Percentiles rank a stretch among this genome's conserved stretches.
Conservation (phyloP, 1,140 invertebrate species). For the Samia ricini region DNA sequence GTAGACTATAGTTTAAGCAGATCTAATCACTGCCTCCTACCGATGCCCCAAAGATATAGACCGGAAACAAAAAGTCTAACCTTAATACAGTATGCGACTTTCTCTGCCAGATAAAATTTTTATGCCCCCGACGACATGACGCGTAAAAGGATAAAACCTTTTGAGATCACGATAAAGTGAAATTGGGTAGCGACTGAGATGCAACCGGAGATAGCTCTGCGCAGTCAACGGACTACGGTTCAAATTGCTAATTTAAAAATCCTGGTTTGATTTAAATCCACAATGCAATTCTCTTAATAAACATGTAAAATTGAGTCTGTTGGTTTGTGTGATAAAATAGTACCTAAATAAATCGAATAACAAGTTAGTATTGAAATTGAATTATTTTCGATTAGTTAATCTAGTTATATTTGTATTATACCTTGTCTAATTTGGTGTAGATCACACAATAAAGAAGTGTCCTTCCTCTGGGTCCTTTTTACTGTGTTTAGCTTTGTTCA, state of each 20-base stretch:
- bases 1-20: slow-evolving; percentile 30
- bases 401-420: too few species aligned
- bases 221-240: background rate
- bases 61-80: slow-evolving; percentile 34
- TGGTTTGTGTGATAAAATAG: too few species aligned
- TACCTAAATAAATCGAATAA: too few species aligned
- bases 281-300: too few species aligned
- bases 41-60: slow-evolving; percentile 34
- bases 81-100: slow-evolving; percentile 35
- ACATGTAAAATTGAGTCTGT: too few species aligned
- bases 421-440: too few species aligned
- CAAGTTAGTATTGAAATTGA: too few species aligned
- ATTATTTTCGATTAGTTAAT: too few species aligned
- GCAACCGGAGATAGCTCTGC: slow-evolving; percentile 11
- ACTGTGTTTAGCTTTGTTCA: too few species aligned
- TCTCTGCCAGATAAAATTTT: slow-evolving; percentile 51
- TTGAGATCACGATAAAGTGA: slow-evolving; percentile 24
- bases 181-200: slow-evolving; percentile 6
- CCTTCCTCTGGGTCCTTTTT: too few species aligned
- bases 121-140: slow-evolving; percentile 23
- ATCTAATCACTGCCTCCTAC: slow-evolving; percentile 35
- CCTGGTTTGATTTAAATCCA: background rate
- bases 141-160: slow-evolving; percentile 26
- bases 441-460: too few species aligned
- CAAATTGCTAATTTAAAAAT: background rate